phyloP scores from a whole-genome alignment of 2,113 vertebrate genomes.

The Chiloscyllium plagiosum region DNA sequence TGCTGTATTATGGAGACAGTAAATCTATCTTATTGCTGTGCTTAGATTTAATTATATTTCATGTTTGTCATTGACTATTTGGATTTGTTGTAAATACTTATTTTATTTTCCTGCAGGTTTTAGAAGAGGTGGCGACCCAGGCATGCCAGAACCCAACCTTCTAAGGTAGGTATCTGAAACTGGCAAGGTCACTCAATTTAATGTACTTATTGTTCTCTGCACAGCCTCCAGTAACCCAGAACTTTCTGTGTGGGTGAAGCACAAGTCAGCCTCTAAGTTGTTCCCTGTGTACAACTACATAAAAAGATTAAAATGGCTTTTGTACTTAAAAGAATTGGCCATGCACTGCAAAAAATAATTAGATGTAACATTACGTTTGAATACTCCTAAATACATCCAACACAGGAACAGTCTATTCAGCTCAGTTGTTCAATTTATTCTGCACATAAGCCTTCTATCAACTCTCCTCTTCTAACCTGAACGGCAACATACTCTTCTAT shows the following conservation, averaged over 20 bases:
- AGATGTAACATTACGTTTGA: background rate
- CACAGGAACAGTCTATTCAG: background rate
- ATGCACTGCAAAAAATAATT: too few species aligned
- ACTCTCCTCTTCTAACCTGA: background rate
- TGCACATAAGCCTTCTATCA: background rate
- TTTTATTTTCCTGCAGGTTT: slow-evolving; percentile 67
- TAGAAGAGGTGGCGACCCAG: slow-evolving; percentile 91
- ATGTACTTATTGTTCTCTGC: background rate
- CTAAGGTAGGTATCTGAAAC: slow-evolving; percentile 65
- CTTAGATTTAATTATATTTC: background rate
- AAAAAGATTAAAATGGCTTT: background rate
- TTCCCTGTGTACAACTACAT: too few species aligned
- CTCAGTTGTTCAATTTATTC: background rate
- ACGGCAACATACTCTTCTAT: background rate
- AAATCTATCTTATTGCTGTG: background rate
- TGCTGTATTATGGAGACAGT: background rate
- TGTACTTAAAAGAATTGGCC: too few species aligned
- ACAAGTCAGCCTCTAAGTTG: background rate
- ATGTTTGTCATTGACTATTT: background rate
- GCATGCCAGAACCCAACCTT: slow-evolving; percentile 88
- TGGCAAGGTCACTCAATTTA: background rate
- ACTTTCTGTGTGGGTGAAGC: background rate
- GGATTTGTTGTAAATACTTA: background rate
- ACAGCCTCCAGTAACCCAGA: background rate
- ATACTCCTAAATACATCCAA: background rate